These are phyloP conservation scores for Phyllopteryx taeniolatus DNA, from an alignment of 2,113 vertebrate genomes.

Conservation along the genomic window DNA sequence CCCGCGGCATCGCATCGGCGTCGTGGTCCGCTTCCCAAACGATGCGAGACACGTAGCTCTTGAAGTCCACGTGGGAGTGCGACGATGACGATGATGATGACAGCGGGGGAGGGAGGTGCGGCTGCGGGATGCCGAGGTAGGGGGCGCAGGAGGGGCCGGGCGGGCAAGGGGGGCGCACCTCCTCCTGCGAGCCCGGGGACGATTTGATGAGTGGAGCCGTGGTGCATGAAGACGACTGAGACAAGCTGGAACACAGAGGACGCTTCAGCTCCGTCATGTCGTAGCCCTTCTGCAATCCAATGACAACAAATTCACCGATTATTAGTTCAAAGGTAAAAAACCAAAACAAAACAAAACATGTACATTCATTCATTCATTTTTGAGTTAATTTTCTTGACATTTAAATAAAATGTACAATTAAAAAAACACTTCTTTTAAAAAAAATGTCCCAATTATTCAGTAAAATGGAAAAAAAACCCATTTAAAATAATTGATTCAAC, in stretches of 20 bases:
- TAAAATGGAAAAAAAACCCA: too few species aligned
- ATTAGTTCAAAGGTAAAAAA: not conserved
- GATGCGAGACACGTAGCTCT: conserved; percentile 78
- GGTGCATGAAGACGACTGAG: conserved; percentile 74
- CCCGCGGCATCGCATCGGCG: conserved; percentile 67
- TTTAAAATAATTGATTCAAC: too few species aligned
- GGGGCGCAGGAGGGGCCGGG: conserved; percentile 56
- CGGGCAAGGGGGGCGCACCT: conserved; percentile 66
- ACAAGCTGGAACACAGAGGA: conserved; percentile 75
- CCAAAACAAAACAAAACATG: not conserved
- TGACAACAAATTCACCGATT: too few species aligned
- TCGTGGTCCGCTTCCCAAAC: conserved; percentile 81
- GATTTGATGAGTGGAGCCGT: conserved; percentile 74
- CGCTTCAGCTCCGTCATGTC: conserved; percentile 83
- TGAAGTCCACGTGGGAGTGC: conserved; percentile 74
- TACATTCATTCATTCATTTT: too few species aligned
- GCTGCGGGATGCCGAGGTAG: conserved; percentile 61
- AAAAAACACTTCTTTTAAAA: too few species aligned
- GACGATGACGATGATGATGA: conserved; percentile 5
- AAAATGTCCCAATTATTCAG: too few species aligned
- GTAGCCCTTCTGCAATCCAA: conserved; percentile 75
- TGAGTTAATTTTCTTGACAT: too few species aligned
- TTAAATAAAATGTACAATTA: too few species aligned
- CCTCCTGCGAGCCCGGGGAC: conserved; percentile 72
- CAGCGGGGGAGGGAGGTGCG: conserved; percentile 36